A percentile compares a stretch with the other conserved stretches of the same genome.
Conservation (phyloP, 30 jellyfish, hydroid and myxozoan species). For the Aurelia sp. region DNA sequence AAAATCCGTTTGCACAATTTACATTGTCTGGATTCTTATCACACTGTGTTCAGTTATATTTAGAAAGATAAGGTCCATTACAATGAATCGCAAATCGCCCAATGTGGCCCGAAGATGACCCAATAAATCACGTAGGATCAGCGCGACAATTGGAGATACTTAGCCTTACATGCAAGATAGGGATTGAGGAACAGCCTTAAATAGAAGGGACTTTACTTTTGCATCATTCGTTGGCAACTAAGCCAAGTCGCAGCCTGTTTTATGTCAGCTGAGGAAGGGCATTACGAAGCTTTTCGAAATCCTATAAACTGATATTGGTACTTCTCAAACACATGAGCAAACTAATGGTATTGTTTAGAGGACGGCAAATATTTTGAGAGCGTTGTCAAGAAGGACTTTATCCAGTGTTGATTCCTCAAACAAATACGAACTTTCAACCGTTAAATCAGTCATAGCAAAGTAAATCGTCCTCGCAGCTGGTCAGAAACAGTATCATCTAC, state of each 20-base stretch:
- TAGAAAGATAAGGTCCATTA: conserved; percentile 47
- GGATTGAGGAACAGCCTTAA: conserved; percentile 1
- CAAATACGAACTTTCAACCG: neutral
- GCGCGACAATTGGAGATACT: conserved; percentile 39
- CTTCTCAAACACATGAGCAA: conserved; percentile 13
- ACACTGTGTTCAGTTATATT: conserved; percentile 55
- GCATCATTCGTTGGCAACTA: neutral
- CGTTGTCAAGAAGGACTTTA: conserved; percentile 44
- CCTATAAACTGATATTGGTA: conserved; percentile 36
- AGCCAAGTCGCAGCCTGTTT: conserved; percentile 1
- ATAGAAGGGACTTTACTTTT: conserved; percentile 1
- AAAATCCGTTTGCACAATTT: conserved; percentile 10
- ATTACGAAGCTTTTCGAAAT: neutral
- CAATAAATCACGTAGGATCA: conserved; percentile 40
- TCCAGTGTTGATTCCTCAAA: neutral
- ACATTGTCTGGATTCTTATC: conserved; percentile 67
- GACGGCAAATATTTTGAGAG: conserved; percentile 49
- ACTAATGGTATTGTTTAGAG: conserved; percentile 16
- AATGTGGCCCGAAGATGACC: conserved; percentile 82
- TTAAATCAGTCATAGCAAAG: neutral
- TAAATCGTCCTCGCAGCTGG: neutral
- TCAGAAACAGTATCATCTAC: neutral
- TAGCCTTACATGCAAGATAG: neutral
- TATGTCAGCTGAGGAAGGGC: conserved; percentile 4
- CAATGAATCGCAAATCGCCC: conserved; percentile 54